Evolutionary conservation across 2,888 invertebrate species (phyloP), one percentile per base, ranked within the genome.

Genomic region (Nymphalis polychloros): DNA sequence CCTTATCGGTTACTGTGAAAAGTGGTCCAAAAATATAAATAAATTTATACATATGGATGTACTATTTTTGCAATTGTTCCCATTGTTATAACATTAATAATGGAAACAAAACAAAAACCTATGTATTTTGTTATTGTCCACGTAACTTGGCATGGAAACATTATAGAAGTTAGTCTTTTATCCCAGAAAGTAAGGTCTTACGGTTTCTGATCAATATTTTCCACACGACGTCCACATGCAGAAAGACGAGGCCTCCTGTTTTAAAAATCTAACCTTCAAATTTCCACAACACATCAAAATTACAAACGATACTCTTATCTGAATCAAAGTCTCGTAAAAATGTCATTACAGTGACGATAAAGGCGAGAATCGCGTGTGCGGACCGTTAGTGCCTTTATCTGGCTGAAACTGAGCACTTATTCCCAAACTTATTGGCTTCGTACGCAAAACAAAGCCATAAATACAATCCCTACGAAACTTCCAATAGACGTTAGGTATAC

Each of bases 391-490:
- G 72, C 70, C 73, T 76, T 76, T 78, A 78, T 78, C 78, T 77
- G 73, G 68, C 73, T 69, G 72, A 67, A 70, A 75, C 73, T 75
- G 73, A 70, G 76, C 77, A 75, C 73, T 76, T 76, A 78, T 72
- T 70, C 64, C 68, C 73, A 67, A 76, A 77, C 72, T 77, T 76
- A 78, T 77, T 77, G 77, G 76, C 73, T 72, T 68, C 73, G 77
- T 74, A 78, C 76, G 78, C 77, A 76, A 77, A 78, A 77, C 75
- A 76, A 73, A 72, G 63, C 69, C 72, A 75, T 77, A 76, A 77
- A 76, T 77, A 78, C 72, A 71, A 76, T 69, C 70, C 62, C 62
- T 64, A 63, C 72, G 70, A 69, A 75, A 76, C 75, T 78, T 77
- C 69, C 72, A 70, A 74, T 73, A 73, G 67, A 71, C 63, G 64